These are phyloP conservation scores for Parapristionchus giblindavisi DNA, from an alignment of 2,888 invertebrate genomes.

Conservation along the genomic window DNA sequence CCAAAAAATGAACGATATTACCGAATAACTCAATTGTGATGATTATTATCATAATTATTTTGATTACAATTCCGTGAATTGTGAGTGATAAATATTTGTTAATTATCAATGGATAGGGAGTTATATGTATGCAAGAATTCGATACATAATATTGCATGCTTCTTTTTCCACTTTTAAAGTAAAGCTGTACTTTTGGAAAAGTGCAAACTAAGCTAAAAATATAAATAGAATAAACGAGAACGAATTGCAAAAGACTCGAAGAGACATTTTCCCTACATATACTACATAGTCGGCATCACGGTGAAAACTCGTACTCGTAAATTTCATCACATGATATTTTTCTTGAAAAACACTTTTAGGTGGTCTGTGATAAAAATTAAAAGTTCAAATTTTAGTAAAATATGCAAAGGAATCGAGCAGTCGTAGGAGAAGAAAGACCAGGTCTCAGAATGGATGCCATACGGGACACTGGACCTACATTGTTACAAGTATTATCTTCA, in stretches of 20 bases:
- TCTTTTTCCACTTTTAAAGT: too few relatives aligned
- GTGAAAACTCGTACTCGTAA: background rate
- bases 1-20: conserved; percentile 51
- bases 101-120: too few relatives aligned
- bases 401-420: conserved; percentile 22
- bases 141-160: too few relatives aligned
- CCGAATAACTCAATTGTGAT: background rate
- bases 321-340: conserved; percentile 35
- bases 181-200: too few relatives aligned
- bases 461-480: conserved; percentile 10
- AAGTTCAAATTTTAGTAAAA: background rate
- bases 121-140: too few relatives aligned
- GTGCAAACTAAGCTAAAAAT: too few relatives aligned
- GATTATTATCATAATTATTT: background rate
- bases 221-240: too few relatives aligned
- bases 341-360: conserved; percentile 29
- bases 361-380: background rate
- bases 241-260: too few relatives aligned
- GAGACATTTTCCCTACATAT: background rate
- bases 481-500: conserved; percentile 6
- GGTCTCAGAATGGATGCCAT: conserved; percentile 22
- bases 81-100: too few relatives aligned
- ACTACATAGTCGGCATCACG: background rate
- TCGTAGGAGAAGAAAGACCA: conserved; percentile 15
- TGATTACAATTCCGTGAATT: too few relatives aligned